phyloP scores from a whole-genome alignment of 2,113 vertebrate species.

The Limanda limanda region DNA sequence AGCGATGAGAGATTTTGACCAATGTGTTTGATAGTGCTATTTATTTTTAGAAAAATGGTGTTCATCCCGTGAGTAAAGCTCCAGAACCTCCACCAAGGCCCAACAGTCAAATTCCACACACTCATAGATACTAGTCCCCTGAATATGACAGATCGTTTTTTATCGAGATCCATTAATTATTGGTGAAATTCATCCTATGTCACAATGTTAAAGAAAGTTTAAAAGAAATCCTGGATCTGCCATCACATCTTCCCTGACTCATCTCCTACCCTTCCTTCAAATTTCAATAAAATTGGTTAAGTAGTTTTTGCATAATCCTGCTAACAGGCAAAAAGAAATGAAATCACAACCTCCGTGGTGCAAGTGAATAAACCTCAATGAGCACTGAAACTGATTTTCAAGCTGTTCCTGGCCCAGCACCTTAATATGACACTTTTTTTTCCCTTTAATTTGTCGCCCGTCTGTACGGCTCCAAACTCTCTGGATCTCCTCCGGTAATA shows the following conservation, averaged over 20 bases:
- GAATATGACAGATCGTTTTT: neutral
- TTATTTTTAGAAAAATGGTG: too few species aligned
- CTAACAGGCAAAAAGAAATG: too few species aligned
- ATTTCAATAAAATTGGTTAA: too few species aligned
- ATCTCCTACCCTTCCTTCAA: neutral
- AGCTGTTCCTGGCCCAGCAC: neutral
- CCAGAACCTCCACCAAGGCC: too few species aligned
- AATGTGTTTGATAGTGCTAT: too few species aligned
- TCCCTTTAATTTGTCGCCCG: neutral
- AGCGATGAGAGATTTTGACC: too few species aligned
- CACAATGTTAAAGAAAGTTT: too few species aligned
- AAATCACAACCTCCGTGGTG: neutral
- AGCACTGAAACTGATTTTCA: neutral
- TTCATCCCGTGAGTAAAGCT: neutral
- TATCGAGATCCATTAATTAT: neutral
- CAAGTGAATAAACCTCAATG: neutral
- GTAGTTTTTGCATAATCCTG: too few species aligned
- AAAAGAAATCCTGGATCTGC: neutral
- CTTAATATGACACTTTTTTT: neutral
- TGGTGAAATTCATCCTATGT: too few species aligned
- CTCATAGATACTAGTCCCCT: too few species aligned
- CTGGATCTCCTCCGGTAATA: slow-evolving; percentile 40
- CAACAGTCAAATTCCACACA: too few species aligned
- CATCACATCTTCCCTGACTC: neutral
- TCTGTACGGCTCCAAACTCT: slow-evolving; percentile 17